Evolutionary conservation across 37 sponge, comb jelly and placozoan genomes (phyloP), one percentile per base, ranked within the genome.

Genomic region (Beroe ovata): DNA sequence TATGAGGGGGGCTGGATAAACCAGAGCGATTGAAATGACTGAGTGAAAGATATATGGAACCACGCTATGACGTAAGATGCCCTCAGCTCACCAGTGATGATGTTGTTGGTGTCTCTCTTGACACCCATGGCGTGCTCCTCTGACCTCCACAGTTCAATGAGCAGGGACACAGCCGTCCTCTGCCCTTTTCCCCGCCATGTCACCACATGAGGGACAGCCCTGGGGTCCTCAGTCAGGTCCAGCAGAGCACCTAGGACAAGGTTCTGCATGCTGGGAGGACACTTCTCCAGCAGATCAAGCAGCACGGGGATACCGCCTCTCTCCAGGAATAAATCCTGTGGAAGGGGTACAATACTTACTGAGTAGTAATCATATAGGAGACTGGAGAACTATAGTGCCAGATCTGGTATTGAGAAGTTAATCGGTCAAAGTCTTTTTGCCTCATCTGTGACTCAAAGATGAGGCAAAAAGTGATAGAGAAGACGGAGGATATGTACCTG

Each of bases 261-360:
- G 59, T 64, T 92, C 90, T 95, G 92, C 93, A 95, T 95, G 88
- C 92, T 94, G 30, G 23, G 47, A 1, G 99, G 96, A 61, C 95
- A 94, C 20, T 72, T 89, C 90, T 96, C 91, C 14, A 96, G 91
- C 19, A 96, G 89, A 84, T 95, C 96, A 6, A 98, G 91, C 0
- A 95, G 92, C 14, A 93, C 64, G 63, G 95, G 94, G n/a, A 94
- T 89, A 25, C 99, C 99, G 60, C 91, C 99, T 22, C 93, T 90
- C 89, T 94, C 95, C 60, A 98, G 93, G 64, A 98, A 95, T 38
- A 94, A 89, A 64, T 98, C 99, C 90, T 98, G n/a, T n/a, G n/a
- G n/a, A n/a, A n/a, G n/a, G n/a, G n/a, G n/a, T n/a, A n/a, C n/a
- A n/a, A n/a, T n/a, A n/a, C n/a, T n/a, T n/a, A n/a, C n/a, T n/a